Evolutionary conservation across 2,113 vertebrate genomes (phyloP).

Genomic region (Charadrius vociferus): DNA sequence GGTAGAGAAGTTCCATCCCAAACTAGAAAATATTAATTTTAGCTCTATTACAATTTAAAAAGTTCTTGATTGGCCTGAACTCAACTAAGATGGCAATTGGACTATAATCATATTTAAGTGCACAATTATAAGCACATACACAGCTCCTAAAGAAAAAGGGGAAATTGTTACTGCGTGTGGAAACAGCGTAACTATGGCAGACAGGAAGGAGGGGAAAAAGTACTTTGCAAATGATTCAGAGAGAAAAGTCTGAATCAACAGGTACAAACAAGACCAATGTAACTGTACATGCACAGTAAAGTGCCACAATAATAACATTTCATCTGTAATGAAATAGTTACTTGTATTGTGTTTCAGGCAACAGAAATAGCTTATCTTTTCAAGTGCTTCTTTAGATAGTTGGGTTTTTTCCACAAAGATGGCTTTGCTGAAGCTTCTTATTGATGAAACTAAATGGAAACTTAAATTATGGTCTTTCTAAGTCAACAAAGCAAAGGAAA

Average conservation of each 20-base stretch:
- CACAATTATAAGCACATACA: background rate
- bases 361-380: conserved; percentile 47
- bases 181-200: background rate
- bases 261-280: background rate
- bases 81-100: background rate
- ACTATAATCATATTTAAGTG: background rate
- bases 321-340: conserved; percentile 65
- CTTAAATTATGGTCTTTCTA: conserved; percentile 27
- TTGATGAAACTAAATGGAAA: conserved; percentile 41
- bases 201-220: background rate
- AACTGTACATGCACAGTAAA: conserved; percentile 10
- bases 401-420: background rate
- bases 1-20: background rate
- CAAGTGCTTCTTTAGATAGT: background rate
- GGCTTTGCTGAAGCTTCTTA: conserved; percentile 35
- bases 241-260: conserved; percentile 15
- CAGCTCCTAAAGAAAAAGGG: background rate
- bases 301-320: conserved; percentile 57
- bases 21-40: background rate
- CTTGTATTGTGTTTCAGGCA: conserved; percentile 1
- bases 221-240: conserved; percentile 38
- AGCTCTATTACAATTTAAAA: background rate
- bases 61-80: background rate
- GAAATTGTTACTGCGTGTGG: background rate
- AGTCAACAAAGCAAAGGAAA: conserved; percentile 45